These are phyloP conservation scores for Parapristionchus giblindavisi DNA, from an alignment of 2,888 invertebrate genomes.

Conservation along the genomic window DNA sequence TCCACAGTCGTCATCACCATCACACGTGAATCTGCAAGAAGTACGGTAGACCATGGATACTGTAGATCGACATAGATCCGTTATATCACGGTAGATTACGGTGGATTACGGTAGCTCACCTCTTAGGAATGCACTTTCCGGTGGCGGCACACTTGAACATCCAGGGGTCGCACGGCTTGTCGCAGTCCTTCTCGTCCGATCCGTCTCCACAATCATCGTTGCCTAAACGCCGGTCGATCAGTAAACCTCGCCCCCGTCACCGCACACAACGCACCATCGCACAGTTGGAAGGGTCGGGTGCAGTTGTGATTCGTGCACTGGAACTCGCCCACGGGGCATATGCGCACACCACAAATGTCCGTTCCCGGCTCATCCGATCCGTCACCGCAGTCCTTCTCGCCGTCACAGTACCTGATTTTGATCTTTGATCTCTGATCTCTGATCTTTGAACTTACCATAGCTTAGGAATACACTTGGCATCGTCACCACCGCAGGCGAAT, in stretches of 20 bases:
- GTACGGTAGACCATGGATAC: background rate
- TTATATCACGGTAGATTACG: background rate
- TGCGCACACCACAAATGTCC: constrained; percentile 62
- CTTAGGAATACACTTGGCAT: constrained; percentile 79
- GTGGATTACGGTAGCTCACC: constrained; percentile 71
- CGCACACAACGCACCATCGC: constrained; percentile 77
- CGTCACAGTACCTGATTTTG: constrained; percentile 55
- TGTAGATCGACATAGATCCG: background rate
- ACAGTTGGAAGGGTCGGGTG: constrained; percentile 88
- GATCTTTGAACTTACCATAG: constrained; percentile 78
- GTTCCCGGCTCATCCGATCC: constrained; percentile 84
- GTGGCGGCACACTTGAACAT: constrained; percentile 73
- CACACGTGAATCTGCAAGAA: constrained; percentile 59
- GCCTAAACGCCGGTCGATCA: constrained; percentile 6
- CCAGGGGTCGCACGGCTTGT: constrained; percentile 69
- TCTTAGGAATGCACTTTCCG: constrained; percentile 81
- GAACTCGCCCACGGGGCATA: constrained; percentile 80
- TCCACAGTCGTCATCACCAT: constrained; percentile 86
- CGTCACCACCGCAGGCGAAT: constrained; percentile 79
- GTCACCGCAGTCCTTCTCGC: constrained; percentile 87
- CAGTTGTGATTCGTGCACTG: constrained; percentile 92
- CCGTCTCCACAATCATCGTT: constrained; percentile 69
- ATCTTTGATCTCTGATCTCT: background rate
- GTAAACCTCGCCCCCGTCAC: background rate
- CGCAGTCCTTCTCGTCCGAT: constrained; percentile 67